These are phyloP conservation scores for Heteractis magnifica DNA, from an alignment of 92 coral and sea anemone species.

Conservation along the genomic window DNA sequence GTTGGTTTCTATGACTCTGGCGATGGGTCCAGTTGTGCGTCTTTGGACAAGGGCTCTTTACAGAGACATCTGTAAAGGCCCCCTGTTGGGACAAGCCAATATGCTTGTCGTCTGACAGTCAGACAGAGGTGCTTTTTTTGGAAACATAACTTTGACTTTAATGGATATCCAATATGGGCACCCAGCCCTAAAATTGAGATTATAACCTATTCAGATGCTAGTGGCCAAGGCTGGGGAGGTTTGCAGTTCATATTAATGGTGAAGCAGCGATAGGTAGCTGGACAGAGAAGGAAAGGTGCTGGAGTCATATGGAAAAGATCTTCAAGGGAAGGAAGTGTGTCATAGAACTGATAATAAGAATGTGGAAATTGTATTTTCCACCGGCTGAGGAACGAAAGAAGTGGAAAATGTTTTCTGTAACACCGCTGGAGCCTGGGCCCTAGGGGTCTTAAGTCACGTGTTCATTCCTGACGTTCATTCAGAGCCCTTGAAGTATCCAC, in stretches of 20 bases:
- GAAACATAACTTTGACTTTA: conserved; percentile 37
- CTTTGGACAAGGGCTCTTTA: conserved; percentile 59
- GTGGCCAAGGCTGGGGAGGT: conserved; percentile 66
- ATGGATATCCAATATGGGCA: conserved; percentile 50
- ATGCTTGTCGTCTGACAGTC: conserved; percentile 35
- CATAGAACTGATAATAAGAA: no score
- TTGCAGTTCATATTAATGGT: conserved; percentile 48
- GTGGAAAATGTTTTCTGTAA: no score
- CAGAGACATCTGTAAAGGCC: conserved; percentile 28
- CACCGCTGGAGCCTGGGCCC: no score
- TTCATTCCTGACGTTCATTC: no score
- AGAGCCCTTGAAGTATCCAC: no score
- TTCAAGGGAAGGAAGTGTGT: no score
- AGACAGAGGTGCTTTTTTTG: conserved; percentile 39
- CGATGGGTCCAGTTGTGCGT: conserved; percentile 63
- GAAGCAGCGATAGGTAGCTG: no score
- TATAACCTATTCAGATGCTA: conserved; percentile 60
- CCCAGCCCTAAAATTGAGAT: conserved; percentile 53
- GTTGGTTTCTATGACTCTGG: conserved; percentile 58
- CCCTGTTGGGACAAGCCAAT: conserved; percentile 39
- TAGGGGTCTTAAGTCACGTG: no score
- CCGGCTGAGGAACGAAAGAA: no score
- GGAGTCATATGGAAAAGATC: no score
- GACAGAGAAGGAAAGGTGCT: no score
- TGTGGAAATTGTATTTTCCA: no score